Evolutionary conservation across 1,140 invertebrate genomes (phyloP).

Genomic region (Drosophila quadrilineata): DNA sequence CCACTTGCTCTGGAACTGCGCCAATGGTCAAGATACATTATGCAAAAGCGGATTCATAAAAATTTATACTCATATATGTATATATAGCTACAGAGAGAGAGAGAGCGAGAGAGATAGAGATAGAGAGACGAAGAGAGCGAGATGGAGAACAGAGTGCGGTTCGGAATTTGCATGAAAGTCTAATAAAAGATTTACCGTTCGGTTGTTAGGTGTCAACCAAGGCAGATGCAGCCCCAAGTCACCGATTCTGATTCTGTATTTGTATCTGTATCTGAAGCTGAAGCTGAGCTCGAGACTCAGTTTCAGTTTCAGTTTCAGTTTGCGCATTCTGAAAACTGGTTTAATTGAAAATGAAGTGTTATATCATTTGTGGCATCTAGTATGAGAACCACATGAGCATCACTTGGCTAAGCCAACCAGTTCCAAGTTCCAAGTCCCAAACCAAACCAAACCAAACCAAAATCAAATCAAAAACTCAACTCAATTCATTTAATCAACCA

Average conservation of each 20-base stretch:
- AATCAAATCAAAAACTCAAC: too few species aligned
- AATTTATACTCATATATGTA: too few species aligned
- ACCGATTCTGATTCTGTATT: too few species aligned
- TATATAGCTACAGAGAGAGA: too few species aligned
- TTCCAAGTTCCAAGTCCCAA: slow-evolving; percentile 10
- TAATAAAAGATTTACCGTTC: slow-evolving; percentile 72
- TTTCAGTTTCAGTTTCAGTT: too few species aligned
- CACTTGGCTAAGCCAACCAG: slow-evolving; percentile 14
- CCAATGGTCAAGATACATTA: slow-evolving; percentile 14
- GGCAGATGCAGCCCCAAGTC: slow-evolving; percentile 55
- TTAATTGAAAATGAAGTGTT: slow-evolving; percentile 70
- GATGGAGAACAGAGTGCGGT: neutral
- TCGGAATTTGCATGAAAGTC: slow-evolving; percentile 64
- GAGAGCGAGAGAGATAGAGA: too few species aligned
- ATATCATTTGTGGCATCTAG: slow-evolving; percentile 59
- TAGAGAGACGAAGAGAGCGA: neutral
- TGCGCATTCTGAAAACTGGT: slow-evolving; percentile 52
- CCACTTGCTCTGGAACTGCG: slow-evolving; percentile 33
- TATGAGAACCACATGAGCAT: slow-evolving; percentile 18
- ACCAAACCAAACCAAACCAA: neutral
- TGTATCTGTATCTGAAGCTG: too few species aligned
- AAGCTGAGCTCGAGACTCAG: too few species aligned
- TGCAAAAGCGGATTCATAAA: slow-evolving; percentile 13
- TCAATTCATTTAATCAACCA: too few species aligned
- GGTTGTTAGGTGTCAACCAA: slow-evolving; percentile 34